Base-by-base conservation (phyloP, 2,888 invertebrate genomes). In the Lampropteryx suffumata region DNA sequence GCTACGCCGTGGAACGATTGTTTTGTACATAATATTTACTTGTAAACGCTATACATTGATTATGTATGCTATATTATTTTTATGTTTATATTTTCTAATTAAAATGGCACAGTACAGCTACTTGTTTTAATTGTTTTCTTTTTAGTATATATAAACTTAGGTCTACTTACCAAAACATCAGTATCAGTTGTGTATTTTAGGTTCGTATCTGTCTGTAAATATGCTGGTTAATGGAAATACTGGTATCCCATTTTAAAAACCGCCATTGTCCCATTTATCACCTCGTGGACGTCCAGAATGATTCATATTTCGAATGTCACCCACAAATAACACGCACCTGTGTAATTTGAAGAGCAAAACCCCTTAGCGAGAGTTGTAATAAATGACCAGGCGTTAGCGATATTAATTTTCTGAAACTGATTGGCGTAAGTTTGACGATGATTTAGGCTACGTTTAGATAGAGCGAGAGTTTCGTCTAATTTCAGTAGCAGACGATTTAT, bases 321-420 rank as follows among this genome's bases (percentile, higher is more conserved):
- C 44, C 33, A 37, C 51, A 48, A 52, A 50, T 60, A 49, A 32
- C 28, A 28, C 44, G 42, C 50, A 48, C 58, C 58, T 55, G 58
- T 45, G 54, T 42, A 9, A 48, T 35, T 42, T 48, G 40, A 48
- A 48, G 34, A 56, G 54, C 56, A 50, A 52, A 30, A 29, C 24
- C 14, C 17, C 11, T 41, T 39, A 17, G 34, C 13, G 26, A 30
- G 11, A 17, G 40, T 26, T 37, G 21, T 43, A 11, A 30, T 33
- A 50, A 55, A 50, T 29, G 3, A 29, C 30, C 50, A 50, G 57
- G 48, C 41, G 17, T 30, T 32, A 34, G n/a, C 26, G 8, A 29
- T 3, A 29, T 29, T 29, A 11, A 11, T 29, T 29, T n/a, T 29
- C 1, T 11, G 5, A 5, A 24, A 7, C 6, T 1, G 6, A 24